phyloP scores from a whole-genome alignment of 2,797 vertebrate genomes.

The Salarias fasciatus region DNA sequence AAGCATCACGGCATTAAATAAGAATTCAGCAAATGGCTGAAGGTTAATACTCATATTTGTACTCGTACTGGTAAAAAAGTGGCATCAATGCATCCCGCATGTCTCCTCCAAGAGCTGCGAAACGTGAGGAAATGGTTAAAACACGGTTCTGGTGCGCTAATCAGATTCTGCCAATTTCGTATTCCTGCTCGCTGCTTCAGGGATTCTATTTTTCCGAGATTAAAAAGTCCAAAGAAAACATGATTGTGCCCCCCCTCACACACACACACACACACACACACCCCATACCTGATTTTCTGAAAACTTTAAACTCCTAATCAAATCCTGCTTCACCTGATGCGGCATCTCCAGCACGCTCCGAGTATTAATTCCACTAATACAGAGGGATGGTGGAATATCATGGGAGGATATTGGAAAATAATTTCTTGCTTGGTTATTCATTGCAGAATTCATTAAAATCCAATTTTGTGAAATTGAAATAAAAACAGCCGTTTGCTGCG shows the following conservation, averaged over 20 bases:
- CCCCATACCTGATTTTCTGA: slow-evolving; percentile 46
- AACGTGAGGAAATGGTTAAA: slow-evolving; percentile 39
- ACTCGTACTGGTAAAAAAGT: too few species aligned
- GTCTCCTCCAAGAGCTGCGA: slow-evolving; percentile 26
- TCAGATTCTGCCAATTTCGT: slow-evolving; percentile 36
- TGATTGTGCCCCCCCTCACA: slow-evolving; percentile 35
- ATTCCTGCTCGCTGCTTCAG: slow-evolving; percentile 39
- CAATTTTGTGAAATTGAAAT: slow-evolving; percentile 68
- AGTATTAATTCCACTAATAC: slow-evolving; percentile 67
- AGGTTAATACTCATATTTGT: too few species aligned
- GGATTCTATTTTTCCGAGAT: slow-evolving; percentile 43
- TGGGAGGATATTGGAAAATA: slow-evolving; percentile 68
- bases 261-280: too few species aligned
- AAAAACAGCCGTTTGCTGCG: slow-evolving; percentile 63
- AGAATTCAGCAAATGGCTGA: too few species aligned
- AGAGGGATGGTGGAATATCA: slow-evolving; percentile 60
- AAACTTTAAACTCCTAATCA: slow-evolving; percentile 62
- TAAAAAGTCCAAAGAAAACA: slow-evolving; percentile 51
- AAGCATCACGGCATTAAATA: too few species aligned
- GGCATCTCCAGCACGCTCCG: slow-evolving; percentile 47
- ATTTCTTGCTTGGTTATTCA: slow-evolving; percentile 73
- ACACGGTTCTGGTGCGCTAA: slow-evolving; percentile 38
- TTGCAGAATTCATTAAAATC: slow-evolving; percentile 73
- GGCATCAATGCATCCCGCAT: neutral
- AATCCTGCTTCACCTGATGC: slow-evolving; percentile 67